Evolutionary conservation across 2,797 vertebrate species (phyloP).

Genomic region (Urosaurus nigricauda): DNA sequence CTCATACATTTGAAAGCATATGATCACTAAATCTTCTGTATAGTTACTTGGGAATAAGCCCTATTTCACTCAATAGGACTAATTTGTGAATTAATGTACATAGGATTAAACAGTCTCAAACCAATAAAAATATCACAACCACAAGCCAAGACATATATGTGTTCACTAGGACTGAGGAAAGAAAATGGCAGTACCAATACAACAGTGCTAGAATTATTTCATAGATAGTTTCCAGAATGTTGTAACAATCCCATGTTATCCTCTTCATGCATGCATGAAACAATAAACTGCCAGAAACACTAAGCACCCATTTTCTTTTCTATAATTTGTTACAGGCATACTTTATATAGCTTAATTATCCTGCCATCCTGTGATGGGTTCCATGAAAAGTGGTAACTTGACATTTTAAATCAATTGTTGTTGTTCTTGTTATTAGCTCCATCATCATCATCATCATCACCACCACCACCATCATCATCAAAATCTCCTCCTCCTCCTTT

Average conservation of each 20-base stretch:
- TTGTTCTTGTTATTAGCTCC: no score
- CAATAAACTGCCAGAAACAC: not conserved
- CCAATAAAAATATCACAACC: not conserved
- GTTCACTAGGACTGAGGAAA: not conserved
- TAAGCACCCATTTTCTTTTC: not conserved
- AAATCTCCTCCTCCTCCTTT: no score
- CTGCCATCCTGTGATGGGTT: not conserved
- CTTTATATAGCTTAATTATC: not conserved
- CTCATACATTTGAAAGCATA: not conserved
- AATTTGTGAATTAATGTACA: not conserved
- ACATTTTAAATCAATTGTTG: not conserved
- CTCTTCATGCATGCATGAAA: not conserved
- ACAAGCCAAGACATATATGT: not conserved
- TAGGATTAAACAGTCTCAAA: not conserved
- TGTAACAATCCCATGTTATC: not conserved
- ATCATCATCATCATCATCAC: no score
- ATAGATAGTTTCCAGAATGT: not conserved
- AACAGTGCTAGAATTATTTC: not conserved
- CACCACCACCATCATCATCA: no score
- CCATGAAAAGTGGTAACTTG: not conserved
- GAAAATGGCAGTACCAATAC: not conserved
- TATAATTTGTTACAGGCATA: not conserved
- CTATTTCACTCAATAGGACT: no score
- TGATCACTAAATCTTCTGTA: not conserved
- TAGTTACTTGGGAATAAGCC: no score